phyloP scores from a whole-genome alignment of 2,113 vertebrate species.

The Notiomystis cincta region DNA sequence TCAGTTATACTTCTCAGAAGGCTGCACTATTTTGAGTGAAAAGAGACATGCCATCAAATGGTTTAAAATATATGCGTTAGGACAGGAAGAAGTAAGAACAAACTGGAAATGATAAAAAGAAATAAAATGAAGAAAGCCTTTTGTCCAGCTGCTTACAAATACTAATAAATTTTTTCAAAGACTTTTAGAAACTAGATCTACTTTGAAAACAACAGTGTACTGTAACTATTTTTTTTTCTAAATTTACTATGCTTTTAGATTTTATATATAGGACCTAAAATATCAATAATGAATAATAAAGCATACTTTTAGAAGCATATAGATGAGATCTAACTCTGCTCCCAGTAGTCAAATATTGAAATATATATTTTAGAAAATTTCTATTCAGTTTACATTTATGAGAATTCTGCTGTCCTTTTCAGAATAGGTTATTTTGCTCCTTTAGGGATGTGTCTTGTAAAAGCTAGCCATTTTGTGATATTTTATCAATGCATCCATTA shows the following conservation, averaged over 20 bases:
- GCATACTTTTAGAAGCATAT: neutral
- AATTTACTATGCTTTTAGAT: neutral
- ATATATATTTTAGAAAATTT: neutral
- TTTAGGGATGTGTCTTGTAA: neutral
- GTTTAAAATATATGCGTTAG: neutral
- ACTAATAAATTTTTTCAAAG: neutral
- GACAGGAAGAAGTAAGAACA: neutral
- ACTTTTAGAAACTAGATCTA: neutral
- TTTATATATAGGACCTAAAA: neutral
- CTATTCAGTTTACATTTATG: neutral
- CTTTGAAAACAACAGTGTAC: neutral
- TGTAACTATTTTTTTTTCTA: neutral
- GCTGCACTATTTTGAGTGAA: neutral
- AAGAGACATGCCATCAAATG: neutral
- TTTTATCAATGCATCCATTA: neutral
- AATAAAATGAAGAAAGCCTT: neutral
- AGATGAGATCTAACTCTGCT: neutral
- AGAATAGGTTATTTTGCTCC: neutral
- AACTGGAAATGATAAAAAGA: neutral
- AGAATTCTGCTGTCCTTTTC: neutral
- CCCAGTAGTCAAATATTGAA: neutral
- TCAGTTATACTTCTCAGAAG: neutral
- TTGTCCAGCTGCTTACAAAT: neutral
- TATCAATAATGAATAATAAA: neutral
- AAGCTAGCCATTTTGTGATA: neutral